These are phyloP conservation scores for Diorhabda elongata DNA, from an alignment of 1,140 invertebrate genomes.

Conservation along the genomic window DNA sequence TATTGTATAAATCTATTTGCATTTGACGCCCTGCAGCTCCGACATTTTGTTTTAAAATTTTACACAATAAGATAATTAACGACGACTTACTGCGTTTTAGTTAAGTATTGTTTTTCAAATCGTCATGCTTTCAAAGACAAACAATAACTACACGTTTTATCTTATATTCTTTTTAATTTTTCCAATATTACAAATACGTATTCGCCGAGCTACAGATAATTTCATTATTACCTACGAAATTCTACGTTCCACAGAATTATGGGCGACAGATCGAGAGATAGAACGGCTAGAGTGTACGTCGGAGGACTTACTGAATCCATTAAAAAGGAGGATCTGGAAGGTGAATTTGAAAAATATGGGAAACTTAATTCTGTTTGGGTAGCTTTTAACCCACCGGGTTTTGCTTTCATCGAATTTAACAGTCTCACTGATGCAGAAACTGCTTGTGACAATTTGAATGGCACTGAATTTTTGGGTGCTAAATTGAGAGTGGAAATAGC, in stretches of 20 bases:
- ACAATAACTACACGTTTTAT: slow-evolving; percentile 27
- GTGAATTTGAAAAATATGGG: slow-evolving; percentile 73
- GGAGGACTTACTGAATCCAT: slow-evolving; percentile 77
- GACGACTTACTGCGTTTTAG: slow-evolving; percentile 31
- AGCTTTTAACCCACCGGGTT: slow-evolving; percentile 90
- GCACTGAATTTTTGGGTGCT: slow-evolving; percentile 73
- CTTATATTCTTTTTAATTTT: slow-evolving; percentile 14
- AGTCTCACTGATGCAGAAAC: slow-evolving; percentile 91
- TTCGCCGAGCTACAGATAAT: slow-evolving; percentile 42
- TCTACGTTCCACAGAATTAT: slow-evolving; percentile 47
- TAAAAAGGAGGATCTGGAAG: slow-evolving; percentile 86
- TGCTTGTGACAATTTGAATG: slow-evolving; percentile 88
- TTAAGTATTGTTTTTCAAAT: slow-evolving; percentile 27
- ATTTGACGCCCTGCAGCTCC: slow-evolving; percentile 34
- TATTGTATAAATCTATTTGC: slow-evolving; percentile 32
- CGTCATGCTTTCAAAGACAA: slow-evolving; percentile 25
- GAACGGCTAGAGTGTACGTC: slow-evolving; percentile 76
- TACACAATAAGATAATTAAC: slow-evolving; percentile 20
- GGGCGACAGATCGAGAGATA: slow-evolving; percentile 46
- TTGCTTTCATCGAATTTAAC: slow-evolving; percentile 98
- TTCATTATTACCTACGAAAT: slow-evolving; percentile 35
- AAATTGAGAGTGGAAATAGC: slow-evolving; percentile 80
- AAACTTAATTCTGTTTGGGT: slow-evolving; percentile 84
- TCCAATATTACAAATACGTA: slow-evolving; percentile 34
- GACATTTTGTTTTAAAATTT: slow-evolving; percentile 42